A percentile compares a stretch with the other conserved stretches of the same genome.
These are phyloP conservation scores for Capitella teleta DNA, from an alignment of 1,140 invertebrate genomes.

Conservation along the genomic window DNA sequence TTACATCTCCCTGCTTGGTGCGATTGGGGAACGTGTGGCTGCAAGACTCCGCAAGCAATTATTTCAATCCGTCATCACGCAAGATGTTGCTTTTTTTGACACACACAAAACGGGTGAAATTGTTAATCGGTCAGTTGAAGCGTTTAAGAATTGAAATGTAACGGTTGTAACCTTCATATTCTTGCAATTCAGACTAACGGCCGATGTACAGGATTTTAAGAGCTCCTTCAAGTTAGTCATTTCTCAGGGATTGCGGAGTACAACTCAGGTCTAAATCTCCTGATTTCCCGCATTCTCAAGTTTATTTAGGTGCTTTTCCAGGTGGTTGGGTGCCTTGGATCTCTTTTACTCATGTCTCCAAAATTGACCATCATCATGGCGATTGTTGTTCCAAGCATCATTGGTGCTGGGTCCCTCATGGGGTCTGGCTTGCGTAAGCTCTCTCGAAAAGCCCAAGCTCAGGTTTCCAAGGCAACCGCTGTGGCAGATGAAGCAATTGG, in stretches of 20 bases:
- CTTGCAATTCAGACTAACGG: conserved; percentile 54
- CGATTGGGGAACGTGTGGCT: conserved; percentile 76
- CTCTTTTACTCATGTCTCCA: conserved; percentile 72
- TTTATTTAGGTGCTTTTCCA: conserved; percentile 28
- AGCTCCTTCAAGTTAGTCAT: conserved; percentile 85
- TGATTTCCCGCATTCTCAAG: too few relatives aligned
- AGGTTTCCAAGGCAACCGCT: conserved; percentile 69
- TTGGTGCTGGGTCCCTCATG: conserved; percentile 62
- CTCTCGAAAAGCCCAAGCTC: conserved; percentile 63
- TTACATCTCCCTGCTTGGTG: conserved; percentile 74
- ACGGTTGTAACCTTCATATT: background rate
- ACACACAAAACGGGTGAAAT: conserved; percentile 79
- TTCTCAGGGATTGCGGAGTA: conserved; percentile 73
- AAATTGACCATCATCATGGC: conserved; percentile 72
- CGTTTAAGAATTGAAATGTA: background rate
- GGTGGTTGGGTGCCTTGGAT: conserved; percentile 64
- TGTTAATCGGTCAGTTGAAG: conserved; percentile 56
- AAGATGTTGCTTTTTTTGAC: conserved; percentile 88
- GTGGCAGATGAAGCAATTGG: conserved; percentile 84
- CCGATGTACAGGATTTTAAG: conserved; percentile 94
- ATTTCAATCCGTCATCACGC: conserved; percentile 70
- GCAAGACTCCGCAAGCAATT: conserved; percentile 65
- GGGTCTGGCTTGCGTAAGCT: conserved; percentile 60
- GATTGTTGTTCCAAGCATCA: conserved; percentile 68
- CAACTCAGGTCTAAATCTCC: conserved; percentile 70